A percentile compares a stretch with the other conserved stretches of the same genome.
Evolutionary conservation across 2,113 vertebrate genomes (phyloP).

Genomic region (Thunnus maccoyii): DNA sequence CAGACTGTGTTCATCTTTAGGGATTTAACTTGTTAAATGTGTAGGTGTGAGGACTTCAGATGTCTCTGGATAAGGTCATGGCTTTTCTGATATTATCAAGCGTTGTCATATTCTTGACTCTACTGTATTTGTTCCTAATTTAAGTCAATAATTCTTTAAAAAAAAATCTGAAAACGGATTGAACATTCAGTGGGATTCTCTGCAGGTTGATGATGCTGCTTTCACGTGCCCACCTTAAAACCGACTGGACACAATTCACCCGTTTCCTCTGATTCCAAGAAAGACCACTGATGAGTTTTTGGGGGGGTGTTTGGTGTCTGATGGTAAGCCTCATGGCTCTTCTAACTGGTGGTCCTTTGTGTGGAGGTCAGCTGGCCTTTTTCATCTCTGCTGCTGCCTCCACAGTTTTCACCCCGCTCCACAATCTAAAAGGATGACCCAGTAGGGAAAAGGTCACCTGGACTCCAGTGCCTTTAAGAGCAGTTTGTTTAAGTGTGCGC

Average conservation of each 20-base stretch:
- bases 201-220: neutral
- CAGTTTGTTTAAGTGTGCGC: slow-evolving; percentile 24
- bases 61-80: neutral
- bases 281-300: slow-evolving; percentile 37
- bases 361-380: slow-evolving; percentile 74
- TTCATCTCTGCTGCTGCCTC: slow-evolving; percentile 74
- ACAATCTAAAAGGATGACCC: slow-evolving; percentile 69
- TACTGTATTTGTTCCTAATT: neutral
- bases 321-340: slow-evolving; percentile 61
- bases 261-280: slow-evolving; percentile 11
- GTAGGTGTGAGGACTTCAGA: neutral
- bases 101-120: neutral
- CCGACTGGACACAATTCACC: slow-evolving; percentile 1
- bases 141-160: neutral
- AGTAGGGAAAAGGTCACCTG: slow-evolving; percentile 70
- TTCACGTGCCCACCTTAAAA: neutral
- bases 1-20: neutral
- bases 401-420: slow-evolving; percentile 50
- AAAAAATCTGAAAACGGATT: neutral
- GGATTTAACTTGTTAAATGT: neutral
- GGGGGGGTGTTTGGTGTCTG: slow-evolving; percentile 52
- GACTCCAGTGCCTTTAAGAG: slow-evolving; percentile 47
- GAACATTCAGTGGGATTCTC: neutral
- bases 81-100: neutral
- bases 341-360: slow-evolving; percentile 70